phyloP scores from a whole-genome alignment of 2,797 vertebrate genomes.

The Sebastes steindachneri region DNA sequence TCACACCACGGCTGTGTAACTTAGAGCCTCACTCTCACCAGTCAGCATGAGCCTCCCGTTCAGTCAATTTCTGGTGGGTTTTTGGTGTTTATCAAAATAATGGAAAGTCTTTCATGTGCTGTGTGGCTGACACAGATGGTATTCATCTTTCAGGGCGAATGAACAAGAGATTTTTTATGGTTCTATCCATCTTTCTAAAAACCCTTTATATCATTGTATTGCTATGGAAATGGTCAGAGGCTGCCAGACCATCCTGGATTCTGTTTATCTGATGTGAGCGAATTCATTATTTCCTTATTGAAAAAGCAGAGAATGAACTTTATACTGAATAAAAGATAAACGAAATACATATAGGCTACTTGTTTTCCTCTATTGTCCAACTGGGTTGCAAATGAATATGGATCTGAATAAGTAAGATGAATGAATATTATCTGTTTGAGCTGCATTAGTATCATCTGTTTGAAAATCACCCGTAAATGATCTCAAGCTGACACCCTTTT shows the following conservation, averaged over 20 bases:
- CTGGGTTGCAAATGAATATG: not conserved
- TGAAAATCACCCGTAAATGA: slow-evolving; percentile 13
- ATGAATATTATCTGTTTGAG: slow-evolving; percentile 1
- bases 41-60: slow-evolving; percentile 29
- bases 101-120: slow-evolving; percentile 59
- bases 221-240: slow-evolving; percentile 27
- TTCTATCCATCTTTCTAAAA: slow-evolving; percentile 28
- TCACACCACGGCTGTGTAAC: slow-evolving; percentile 43
- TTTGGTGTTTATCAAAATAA: slow-evolving; percentile 61
- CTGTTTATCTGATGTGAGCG: slow-evolving; percentile 7
- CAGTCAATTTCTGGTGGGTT: slow-evolving; percentile 43
- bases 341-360: not conserved
- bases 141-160: slow-evolving; percentile 50
- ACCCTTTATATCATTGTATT: slow-evolving; percentile 15
- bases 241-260: slow-evolving; percentile 10
- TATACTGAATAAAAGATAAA: not conserved
- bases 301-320: slow-evolving; percentile 1
- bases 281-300: slow-evolving; percentile 19
- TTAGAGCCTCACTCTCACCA: slow-evolving; percentile 20
- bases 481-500: not conserved
- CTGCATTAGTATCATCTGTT: not conserved
- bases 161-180: slow-evolving; percentile 34
- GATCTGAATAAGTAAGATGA: slow-evolving; percentile 5
- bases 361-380: not conserved
- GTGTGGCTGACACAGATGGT: slow-evolving; percentile 48